A percentile compares a stretch with the other conserved stretches of the same genome.
These are phyloP conservation scores for Cordylochernes scorpioides DNA, from an alignment of 2,888 invertebrate genomes.

Conservation along the genomic window DNA sequence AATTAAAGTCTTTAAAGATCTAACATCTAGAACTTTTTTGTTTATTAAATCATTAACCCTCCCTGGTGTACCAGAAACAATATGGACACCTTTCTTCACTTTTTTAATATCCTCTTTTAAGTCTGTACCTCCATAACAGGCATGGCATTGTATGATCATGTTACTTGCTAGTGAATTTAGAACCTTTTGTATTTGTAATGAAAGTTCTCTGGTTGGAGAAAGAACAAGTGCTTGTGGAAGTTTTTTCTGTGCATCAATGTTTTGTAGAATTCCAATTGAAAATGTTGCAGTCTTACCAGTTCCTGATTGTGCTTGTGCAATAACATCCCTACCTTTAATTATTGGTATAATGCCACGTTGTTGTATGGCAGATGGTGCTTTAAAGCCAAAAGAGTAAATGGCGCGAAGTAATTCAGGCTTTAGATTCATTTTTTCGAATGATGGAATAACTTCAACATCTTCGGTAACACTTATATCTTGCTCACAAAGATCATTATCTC, in stretches of 20 bases:
- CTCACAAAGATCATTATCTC: no score
- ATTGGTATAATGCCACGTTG: conserved; percentile 87
- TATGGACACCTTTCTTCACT: conserved; percentile 92
- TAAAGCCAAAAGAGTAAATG: conserved; percentile 94
- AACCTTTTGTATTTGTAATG: conserved; percentile 87
- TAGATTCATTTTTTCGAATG: no score
- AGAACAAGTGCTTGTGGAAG: conserved; percentile 41
- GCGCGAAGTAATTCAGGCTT: conserved; percentile 79
- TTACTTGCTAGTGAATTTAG: conserved; percentile 77
- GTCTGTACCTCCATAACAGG: conserved; percentile 96
- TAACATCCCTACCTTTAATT: conserved; percentile 87
- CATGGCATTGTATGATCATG: conserved; percentile 96
- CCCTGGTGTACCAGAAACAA: conserved; percentile 94
- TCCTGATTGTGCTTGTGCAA: conserved; percentile 93
- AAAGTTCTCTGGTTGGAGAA: conserved; percentile 89
- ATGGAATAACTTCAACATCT: no score
- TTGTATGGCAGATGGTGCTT: conserved; percentile 94
- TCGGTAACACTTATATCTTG: no score
- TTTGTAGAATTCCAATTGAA: conserved; percentile 78
- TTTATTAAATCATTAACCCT: conserved; percentile 82
- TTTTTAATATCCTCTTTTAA: conserved; percentile 93
- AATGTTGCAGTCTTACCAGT: conserved; percentile 99
- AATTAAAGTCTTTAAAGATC: conserved; percentile 75
- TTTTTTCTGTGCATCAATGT: conserved; percentile 62
- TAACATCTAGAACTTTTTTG: conserved; percentile 48